Conservation (phyloP, 2,888 invertebrate genomes). For the Microplitis deprimator region DNA sequence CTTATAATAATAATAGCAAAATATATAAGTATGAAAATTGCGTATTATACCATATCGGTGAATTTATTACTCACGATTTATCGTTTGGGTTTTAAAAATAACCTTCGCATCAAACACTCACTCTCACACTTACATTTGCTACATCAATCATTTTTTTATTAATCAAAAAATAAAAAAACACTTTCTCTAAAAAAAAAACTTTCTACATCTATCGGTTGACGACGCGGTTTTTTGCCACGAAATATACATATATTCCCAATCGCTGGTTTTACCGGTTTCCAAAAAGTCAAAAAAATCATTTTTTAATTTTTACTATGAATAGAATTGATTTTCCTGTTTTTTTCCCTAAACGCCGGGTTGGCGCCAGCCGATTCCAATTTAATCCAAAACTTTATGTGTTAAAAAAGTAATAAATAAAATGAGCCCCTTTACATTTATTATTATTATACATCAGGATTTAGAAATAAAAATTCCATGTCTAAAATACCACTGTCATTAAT, state of each 20-base stretch:
- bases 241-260: not conserved
- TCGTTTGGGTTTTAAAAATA: not conserved
- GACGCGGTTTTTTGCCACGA: not conserved
- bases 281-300: not conserved
- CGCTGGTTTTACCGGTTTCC: slow-evolving; percentile 8
- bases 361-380: not conserved
- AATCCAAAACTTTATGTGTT: not conserved
- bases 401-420: not conserved
- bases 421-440: not conserved
- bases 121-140: not conserved
- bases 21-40: not conserved
- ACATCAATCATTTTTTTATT: not conserved
- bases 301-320: not conserved
- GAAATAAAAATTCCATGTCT: not conserved
- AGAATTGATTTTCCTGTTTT: not conserved
- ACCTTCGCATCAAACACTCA: not conserved
- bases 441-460: not conserved
- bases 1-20: not conserved
- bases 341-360: not conserved
- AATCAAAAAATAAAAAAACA: not conserved
- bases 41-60: not conserved
- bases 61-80: not conserved
- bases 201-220: not conserved
- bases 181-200: not conserved
- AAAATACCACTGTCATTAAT: not conserved